A percentile compares a stretch with the other conserved stretches of the same genome.
phyloP scores from a whole-genome alignment of 2,888 invertebrate species.

The Prionchulus punctatus region DNA sequence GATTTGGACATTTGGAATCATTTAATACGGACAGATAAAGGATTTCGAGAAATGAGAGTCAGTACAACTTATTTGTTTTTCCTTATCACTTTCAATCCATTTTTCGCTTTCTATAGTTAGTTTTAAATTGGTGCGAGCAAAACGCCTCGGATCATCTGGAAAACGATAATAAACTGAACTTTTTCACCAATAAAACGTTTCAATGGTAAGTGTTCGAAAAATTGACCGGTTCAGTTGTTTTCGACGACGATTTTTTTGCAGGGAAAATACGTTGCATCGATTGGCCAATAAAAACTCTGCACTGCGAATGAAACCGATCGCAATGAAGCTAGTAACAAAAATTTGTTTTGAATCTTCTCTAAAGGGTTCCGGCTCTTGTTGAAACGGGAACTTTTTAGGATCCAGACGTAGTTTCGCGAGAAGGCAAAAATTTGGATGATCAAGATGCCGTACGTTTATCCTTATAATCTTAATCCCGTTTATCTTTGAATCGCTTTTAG shows the following conservation, averaged over 20 bases:
- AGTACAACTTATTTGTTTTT: not conserved
- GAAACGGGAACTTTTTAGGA: too few species aligned
- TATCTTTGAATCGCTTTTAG: conserved; percentile 16
- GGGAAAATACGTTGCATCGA: not conserved
- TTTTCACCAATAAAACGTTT: not conserved
- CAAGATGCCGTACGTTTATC: not conserved
- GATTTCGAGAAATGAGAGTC: conserved; percentile 7
- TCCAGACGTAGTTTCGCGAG: not conserved
- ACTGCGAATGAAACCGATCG: too few species aligned
- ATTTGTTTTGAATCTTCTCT: too few species aligned
- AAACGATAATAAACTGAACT: not conserved
- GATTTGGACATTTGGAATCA: not conserved
- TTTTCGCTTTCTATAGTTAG: not conserved
- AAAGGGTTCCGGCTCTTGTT: too few species aligned
- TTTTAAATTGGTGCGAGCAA: not conserved
- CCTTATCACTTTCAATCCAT: not conserved
- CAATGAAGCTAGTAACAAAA: too few species aligned
- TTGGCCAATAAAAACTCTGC: too few species aligned
- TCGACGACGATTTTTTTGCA: too few species aligned
- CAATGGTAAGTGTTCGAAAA: not conserved
- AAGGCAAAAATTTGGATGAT: not conserved
- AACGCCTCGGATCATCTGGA: not conserved
- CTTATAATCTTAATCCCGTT: not conserved
- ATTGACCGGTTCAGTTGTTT: not conserved
- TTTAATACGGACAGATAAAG: not conserved